Base-by-base conservation (phyloP, 2,113 vertebrate species). In the Trogon surrucura region DNA sequence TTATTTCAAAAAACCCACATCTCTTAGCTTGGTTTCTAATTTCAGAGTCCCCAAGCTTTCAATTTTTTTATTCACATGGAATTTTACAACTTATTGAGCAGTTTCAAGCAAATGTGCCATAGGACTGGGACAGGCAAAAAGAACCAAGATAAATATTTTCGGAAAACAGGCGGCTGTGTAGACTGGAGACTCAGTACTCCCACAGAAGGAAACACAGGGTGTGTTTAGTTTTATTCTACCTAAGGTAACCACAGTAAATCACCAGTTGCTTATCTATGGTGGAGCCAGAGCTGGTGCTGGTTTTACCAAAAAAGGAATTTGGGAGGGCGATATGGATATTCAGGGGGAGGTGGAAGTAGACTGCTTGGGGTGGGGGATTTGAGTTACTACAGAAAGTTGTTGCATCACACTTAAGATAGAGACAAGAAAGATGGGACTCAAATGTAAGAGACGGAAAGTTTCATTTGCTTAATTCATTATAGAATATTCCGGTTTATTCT, bases 151-250 rank as follows among this genome's bases (percentile, higher is more conserved):
- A 71, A 75, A 57, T 53, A 15, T 58, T 85, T 90, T 58, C n/a
- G 80, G 64, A 85, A 93, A 70, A 58, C 1, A 11, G 18, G 13
- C n/a, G 50, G 19, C 29, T 85, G 5, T 0, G 1, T 53, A 30
- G 54, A 80, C 47, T 45, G 23, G 41, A 53, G 36, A 22, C 29
- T 65, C 7, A 11, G 4, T 82, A 61, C 30, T 85, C 22, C 30
- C 0, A 0, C 34, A 25, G 18, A 20, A 56, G 32, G 58, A 85
- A 69, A 22, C 0, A 0, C 2, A 11, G 23, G 14, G 13, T 62
- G 26, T 9, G 7, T 73, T 91, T 77, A 36, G 25, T 36, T 88
- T 83, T 70, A 27, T 20, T 82, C 19, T 4, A 20, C 15, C 29
- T 54, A 8, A 80, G 65, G 15, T 77, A 70, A 62, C 30, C 56